A percentile compares a stretch with the other conserved stretches of the same genome.
Evolutionary conservation across 2,888 invertebrate genomes (phyloP).

Genomic region (Caenorhabditis japonica): DNA sequence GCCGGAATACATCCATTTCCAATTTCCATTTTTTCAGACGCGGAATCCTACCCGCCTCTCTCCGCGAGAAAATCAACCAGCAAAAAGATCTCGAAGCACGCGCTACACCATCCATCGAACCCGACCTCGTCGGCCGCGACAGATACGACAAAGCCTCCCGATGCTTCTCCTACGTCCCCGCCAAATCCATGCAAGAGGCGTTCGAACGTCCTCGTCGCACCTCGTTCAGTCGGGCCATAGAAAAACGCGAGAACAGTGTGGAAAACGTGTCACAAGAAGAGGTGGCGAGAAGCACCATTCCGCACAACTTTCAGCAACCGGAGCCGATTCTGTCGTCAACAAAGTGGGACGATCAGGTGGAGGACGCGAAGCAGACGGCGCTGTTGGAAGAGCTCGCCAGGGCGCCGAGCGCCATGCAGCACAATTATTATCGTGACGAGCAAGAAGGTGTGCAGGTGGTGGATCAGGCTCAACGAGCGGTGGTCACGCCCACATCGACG

Average conservation of each 20-base stretch:
- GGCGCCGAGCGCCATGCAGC: constrained; percentile 55
- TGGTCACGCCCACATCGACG: constrained; percentile 59
- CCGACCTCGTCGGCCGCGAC: constrained; percentile 75
- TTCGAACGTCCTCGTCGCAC: constrained; percentile 66
- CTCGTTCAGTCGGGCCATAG: constrained; percentile 57
- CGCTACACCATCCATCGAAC: constrained; percentile 72
- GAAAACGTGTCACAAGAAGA: constrained; percentile 56
- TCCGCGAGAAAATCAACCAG: constrained; percentile 49
- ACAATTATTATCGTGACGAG: constrained; percentile 41
- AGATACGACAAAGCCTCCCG: constrained; percentile 76
- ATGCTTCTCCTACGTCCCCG: constrained; percentile 77
- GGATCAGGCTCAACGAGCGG: constrained; percentile 67
- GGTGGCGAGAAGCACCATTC: constrained; percentile 42
- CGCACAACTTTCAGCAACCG: constrained; percentile 34
- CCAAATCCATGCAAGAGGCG: constrained; percentile 75
- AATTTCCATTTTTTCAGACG: constrained; percentile 44
- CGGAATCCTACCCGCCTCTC: constrained; percentile 62
- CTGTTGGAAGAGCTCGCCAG: constrained; percentile 59
- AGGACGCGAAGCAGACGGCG: constrained; percentile 66
- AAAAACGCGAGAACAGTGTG: constrained; percentile 57
- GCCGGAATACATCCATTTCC: no score
- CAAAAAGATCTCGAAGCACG: constrained; percentile 50
- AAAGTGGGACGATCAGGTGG: constrained; percentile 75
- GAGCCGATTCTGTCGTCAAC: constrained; percentile 17
- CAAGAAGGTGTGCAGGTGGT: constrained; percentile 57